Evolutionary conservation across 2,888 invertebrate genomes (phyloP).

Genomic region (Limnephilus lunatus): DNA sequence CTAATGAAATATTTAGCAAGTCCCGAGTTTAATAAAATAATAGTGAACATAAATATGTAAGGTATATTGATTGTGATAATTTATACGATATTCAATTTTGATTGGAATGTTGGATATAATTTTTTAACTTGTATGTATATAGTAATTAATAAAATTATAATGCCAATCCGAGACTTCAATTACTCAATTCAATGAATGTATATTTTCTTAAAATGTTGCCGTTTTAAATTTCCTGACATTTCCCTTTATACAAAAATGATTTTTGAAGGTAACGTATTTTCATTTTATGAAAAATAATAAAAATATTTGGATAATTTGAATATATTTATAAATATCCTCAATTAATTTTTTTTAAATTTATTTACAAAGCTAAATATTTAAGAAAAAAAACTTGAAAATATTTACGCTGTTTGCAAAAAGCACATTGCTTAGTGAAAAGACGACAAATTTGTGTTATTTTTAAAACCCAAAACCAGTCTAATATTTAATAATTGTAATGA

Average conservation of each 20-base stretch:
- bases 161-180: not conserved
- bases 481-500: too few species aligned
- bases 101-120: not conserved
- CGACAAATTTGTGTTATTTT: too few species aligned
- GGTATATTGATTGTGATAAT: constrained; percentile 60
- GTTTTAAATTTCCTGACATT: not conserved
- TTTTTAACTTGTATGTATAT: constrained; percentile 15
- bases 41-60: constrained; percentile 31
- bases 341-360: too few species aligned
- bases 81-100: constrained; percentile 61
- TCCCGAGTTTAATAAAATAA: not conserved
- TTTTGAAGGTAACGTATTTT: too few species aligned
- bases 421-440: too few species aligned
- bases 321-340: too few species aligned
- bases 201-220: not conserved
- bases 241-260: not conserved
- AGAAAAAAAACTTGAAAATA: too few species aligned
- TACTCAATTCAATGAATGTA: not conserved
- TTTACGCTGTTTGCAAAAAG: too few species aligned
- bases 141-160: not conserved
- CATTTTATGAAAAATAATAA: too few species aligned
- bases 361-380: too few species aligned
- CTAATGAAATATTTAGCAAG: constrained; percentile 8
- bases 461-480: too few species aligned
- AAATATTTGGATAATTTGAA: too few species aligned